phyloP scores from a whole-genome alignment of 1,140 invertebrate species.

The Drosophila malerkotliana region DNA sequence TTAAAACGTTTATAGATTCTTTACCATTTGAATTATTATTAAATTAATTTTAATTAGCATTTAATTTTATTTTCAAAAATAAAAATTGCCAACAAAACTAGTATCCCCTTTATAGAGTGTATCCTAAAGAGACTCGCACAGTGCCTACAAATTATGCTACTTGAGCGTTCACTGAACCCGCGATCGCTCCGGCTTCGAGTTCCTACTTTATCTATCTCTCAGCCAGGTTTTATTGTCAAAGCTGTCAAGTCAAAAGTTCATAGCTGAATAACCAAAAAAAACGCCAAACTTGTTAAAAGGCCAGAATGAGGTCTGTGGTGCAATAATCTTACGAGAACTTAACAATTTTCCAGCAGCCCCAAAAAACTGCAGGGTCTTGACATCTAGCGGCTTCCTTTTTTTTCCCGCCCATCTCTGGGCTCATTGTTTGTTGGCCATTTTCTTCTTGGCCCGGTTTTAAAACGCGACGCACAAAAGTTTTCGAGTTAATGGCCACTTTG shows the following conservation, averaged over 20 bases:
- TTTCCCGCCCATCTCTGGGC: background rate
- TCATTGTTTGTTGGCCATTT: constrained; percentile 10
- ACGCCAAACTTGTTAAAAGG: constrained; percentile 46
- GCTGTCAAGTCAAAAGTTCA: constrained; percentile 27
- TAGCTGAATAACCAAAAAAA: constrained; percentile 61
- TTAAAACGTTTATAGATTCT: too few relatives aligned
- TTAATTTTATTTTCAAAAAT: too few relatives aligned
- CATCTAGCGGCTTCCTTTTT: constrained; percentile 37
- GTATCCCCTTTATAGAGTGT: constrained; percentile 3
- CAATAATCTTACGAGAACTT: constrained; percentile 66
- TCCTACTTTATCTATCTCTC: constrained; percentile 8
- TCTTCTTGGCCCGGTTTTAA: constrained; percentile 47
- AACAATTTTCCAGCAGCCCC: constrained; percentile 43
- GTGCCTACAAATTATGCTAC: constrained; percentile 40
- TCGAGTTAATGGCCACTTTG: constrained; percentile 74
- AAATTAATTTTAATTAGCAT: too few relatives aligned
- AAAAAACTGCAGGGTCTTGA: constrained; percentile 46
- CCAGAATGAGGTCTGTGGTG: constrained; percentile 66
- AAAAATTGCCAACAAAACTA: too few relatives aligned
- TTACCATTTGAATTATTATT: too few relatives aligned
- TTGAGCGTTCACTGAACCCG: constrained; percentile 70
- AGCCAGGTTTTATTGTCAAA: constrained; percentile 49
- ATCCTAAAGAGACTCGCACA: constrained; percentile 49
- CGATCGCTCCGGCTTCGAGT: constrained; percentile 44
- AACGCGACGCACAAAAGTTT: constrained; percentile 66